Base-by-base conservation (phyloP, 1,140 invertebrate species). In the Drosophila littoralis region DNA sequence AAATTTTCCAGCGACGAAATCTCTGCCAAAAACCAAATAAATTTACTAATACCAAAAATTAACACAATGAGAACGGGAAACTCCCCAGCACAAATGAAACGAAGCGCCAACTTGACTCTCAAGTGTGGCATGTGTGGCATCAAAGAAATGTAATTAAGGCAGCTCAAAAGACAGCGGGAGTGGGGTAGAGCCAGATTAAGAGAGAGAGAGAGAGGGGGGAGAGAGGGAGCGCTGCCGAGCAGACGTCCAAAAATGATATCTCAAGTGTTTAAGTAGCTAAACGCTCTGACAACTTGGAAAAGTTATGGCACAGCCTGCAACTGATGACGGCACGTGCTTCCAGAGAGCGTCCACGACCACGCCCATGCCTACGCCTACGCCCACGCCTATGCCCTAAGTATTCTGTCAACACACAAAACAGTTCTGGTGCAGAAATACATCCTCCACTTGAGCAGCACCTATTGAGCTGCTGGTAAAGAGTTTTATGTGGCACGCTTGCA, bases 251-350 rank as follows among this genome's bases (percentile, higher is more conserved):
- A 64, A 57, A 79, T 82, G 72, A 78, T 64, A 81, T 86, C 83
- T 82, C 82, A 89, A 88, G 84, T 88, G 84, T 70, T 88, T 88
- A 89, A 88, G 84, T 88, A 88, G 84, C 77, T 89, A 84, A 89
- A 84, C 77, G 80, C 77, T 35, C 77, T 88, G 84, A 88, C 84
- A 88, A 89, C 77, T 71, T 55, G 43, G 67, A 68, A 75, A 46
- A 88, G 77, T 88, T 88, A 88, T 88, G 80, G 84, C 84, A 70
- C 80, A 79, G 74, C 70, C 74, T 75, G 80, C 80, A 78, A 73
- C 45, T 80, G 70, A 75, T 68, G 61, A 58, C 76, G 84, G 80
- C 84, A 77, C 80, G 84, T 88, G 83, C 83, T 83, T 55, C 50
- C 40, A 42, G 15, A 54, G 59, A 65, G 15, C 38, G 36, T 7